Conservation (phyloP, 2,888 invertebrate species). For the Uropetala carovei region DNA sequence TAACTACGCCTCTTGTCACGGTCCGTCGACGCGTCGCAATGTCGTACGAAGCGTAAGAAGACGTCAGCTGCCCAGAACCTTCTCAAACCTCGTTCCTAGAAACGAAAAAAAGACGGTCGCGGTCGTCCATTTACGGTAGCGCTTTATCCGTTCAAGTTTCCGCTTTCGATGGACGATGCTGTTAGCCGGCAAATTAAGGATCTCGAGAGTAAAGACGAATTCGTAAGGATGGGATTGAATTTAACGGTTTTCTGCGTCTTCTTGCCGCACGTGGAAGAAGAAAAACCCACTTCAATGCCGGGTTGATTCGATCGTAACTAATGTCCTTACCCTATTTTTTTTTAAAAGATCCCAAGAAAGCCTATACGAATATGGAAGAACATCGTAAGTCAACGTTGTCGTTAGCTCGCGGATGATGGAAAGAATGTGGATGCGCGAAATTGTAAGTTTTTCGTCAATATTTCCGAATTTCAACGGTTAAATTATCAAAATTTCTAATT, state of each 20-base stretch:
- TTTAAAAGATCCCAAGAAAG: no score
- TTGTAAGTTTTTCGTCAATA: no score
- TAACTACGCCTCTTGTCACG: not conserved
- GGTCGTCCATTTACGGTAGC: not conserved
- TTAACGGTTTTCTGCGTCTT: not conserved
- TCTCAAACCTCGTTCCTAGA: not conserved
- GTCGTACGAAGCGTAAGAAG: not conserved
- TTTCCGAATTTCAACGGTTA: no score
- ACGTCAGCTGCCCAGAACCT: not conserved
- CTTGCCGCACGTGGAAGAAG: not conserved
- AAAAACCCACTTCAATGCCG: not conserved
- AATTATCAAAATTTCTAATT: no score
- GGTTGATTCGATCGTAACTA: not conserved
- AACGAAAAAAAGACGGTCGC: not conserved
- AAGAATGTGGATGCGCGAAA: no score
- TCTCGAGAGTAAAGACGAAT: not conserved
- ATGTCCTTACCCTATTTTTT: not conserved
- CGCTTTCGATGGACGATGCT: not conserved
- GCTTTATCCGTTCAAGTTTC: constrained; percentile 1
- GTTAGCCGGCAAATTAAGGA: not conserved
- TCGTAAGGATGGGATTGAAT: not conserved
- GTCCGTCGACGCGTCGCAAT: not conserved
- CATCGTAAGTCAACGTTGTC: no score
- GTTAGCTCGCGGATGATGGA: no score
- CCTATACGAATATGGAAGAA: no score